Evolutionary conservation across 2,888 invertebrate species (phyloP).

Genomic region (Lasioglossum lativentre): DNA sequence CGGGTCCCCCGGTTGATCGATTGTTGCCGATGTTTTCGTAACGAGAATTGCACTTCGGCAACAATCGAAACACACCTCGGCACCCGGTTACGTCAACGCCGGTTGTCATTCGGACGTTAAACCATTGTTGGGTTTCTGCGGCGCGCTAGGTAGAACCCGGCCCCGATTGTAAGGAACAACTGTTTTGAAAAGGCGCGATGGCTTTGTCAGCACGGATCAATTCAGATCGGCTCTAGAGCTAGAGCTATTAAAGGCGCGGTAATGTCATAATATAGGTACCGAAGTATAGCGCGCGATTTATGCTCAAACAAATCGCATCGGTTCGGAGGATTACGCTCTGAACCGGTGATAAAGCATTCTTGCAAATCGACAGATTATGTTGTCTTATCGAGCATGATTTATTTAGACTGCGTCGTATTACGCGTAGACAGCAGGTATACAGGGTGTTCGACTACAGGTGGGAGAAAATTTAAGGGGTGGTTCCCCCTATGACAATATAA

Average conservation of each 20-base stretch:
- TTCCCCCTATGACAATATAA: too few relatives aligned
- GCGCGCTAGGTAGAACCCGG: not conserved
- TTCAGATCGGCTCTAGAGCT: not conserved
- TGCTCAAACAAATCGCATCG: not conserved
- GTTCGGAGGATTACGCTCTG: not conserved
- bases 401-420: not conserved
- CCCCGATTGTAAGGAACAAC: conserved; percentile 11
- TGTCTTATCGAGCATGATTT: not conserved
- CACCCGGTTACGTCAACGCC: conserved; percentile 40
- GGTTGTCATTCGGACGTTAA: conserved; percentile 30
- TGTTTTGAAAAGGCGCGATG: not conserved
- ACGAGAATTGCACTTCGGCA: conserved; percentile 35
- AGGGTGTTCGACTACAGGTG: too few relatives aligned
- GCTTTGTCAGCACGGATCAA: not conserved
- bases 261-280: not conserved
- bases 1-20: conserved; percentile 32
- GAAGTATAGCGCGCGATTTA: not conserved
- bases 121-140: conserved; percentile 19
- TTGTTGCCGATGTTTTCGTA: conserved; percentile 47
- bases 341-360: not conserved
- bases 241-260: not conserved
- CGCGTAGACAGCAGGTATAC: not conserved
- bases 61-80: conserved; percentile 57
- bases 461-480: too few relatives aligned
- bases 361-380: not conserved